These are phyloP conservation scores for Danio rerio DNA, from an alignment of 2,113 vertebrate species.

Conservation along the genomic window GRCz12tu NC_133176.1:53059501-53060000, in stretches of 20 bases:
- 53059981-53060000: conserved; percentile 57
- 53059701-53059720: conserved; percentile 40
- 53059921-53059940: conserved; percentile 60
- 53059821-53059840: conserved; percentile 82
- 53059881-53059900: conserved; percentile 61
- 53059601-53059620: conserved; percentile 30
- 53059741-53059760: conserved; percentile 41
- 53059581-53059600: conserved; percentile 50
- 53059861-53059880: conserved; percentile 59
- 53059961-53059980: conserved; percentile 60
- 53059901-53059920: conserved; percentile 65
- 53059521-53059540: conserved; percentile 68
- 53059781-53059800: conserved; percentile 78
- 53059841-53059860: conserved; percentile 78
- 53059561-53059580: conserved; percentile 67
- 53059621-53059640: not conserved
- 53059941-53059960: conserved; percentile 57
- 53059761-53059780: conserved; percentile 58
- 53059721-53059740: conserved; percentile 33
- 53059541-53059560: conserved; percentile 69
- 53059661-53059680: conserved; percentile 51
- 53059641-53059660: conserved; percentile 23
- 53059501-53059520: conserved; percentile 64
- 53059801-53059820: conserved; percentile 79
- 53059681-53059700: conserved; percentile 1